Base-by-base conservation (phyloP, 2,888 invertebrate species). In the Lochmaea crataegi region DNA sequence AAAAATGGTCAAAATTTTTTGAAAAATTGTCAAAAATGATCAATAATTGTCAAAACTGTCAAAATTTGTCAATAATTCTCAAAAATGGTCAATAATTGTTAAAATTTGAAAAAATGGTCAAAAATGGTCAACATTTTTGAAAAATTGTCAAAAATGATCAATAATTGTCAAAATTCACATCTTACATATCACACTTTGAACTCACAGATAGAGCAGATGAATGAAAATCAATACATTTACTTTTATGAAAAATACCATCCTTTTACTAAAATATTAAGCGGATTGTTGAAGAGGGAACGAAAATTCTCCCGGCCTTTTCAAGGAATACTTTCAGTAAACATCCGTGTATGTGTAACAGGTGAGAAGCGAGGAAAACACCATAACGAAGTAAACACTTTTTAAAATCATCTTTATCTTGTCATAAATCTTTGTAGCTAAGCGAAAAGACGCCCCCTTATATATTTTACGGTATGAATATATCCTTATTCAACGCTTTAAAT, bases 371-470 rank as follows among this genome's bases (percentile, higher is more conserved):
- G 72, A 75, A 65, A 73, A 68, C 72, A 60, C 66, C 77, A 57
- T 73, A 77, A 74, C 75, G 74, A 73, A 75, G 72, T 75, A 72
- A 73, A 76, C 75, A 75, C 73, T 76, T 76, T 72, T 72, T 26
- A 67, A 70, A 76, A 74, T 74, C 64, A 74, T 71, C 71, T 76
- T 76, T 71, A 74, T 74, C 76, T 72, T 73, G 68, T 74, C 77
- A 72, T 77, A 73, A 77, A 77, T 77, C 75, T 75, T 45, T 65
- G 65, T 18, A 64, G 65, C 63, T 64, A 18, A 45, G 70, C 66
- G 72, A 65, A 65, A 67, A 64, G 48, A 63, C 64, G 53, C n/a
- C 64, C 68, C 51, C 53, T 58, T 48, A 48, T 38, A 71, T 38
- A 42, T 63, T 41, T 63, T 58, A 38, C 48, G 38, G 41, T 18